These are phyloP conservation scores for Polypterus bichir DNA, from an alignment of 2,113 vertebrate genomes.

Conservation along the genomic window DNA sequence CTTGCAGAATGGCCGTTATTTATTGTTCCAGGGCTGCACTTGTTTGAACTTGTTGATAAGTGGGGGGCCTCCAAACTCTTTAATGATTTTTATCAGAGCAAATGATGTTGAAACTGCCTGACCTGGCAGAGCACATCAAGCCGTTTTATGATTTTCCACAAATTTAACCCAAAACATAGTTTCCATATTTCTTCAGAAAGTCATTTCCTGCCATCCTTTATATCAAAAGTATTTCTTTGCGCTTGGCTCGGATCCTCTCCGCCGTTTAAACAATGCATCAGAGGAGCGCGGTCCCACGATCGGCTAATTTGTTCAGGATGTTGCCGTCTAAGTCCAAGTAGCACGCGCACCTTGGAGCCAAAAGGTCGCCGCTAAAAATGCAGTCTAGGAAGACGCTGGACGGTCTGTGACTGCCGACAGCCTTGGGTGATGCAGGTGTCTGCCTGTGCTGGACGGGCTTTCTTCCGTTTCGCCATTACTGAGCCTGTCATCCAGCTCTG, in stretches of 20 bases:
- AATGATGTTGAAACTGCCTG: background rate
- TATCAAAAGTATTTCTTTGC: background rate
- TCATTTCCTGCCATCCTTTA: constrained; percentile 5
- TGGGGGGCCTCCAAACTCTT: too few relatives aligned
- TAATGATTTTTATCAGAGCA: background rate
- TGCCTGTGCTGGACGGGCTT: background rate
- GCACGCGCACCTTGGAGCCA: background rate
- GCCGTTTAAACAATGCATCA: background rate
- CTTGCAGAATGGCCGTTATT: too few relatives aligned
- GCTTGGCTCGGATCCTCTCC: background rate
- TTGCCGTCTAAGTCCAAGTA: background rate
- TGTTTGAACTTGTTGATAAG: too few relatives aligned
- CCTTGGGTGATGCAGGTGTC: background rate
- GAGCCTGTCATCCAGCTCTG: background rate
- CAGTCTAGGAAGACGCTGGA: background rate
- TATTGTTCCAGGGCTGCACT: too few relatives aligned
- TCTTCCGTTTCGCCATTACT: background rate
- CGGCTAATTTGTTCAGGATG: constrained; percentile 3
- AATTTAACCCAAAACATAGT: background rate
- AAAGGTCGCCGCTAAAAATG: background rate
- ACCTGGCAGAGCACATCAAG: background rate
- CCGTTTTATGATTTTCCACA: background rate
- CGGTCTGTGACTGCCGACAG: background rate
- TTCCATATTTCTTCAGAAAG: constrained; percentile 3
- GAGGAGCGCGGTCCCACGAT: background rate